These are phyloP conservation scores for Aricia artaxerxes DNA, from an alignment of 2,888 invertebrate species.

Conservation along the genomic window DNA sequence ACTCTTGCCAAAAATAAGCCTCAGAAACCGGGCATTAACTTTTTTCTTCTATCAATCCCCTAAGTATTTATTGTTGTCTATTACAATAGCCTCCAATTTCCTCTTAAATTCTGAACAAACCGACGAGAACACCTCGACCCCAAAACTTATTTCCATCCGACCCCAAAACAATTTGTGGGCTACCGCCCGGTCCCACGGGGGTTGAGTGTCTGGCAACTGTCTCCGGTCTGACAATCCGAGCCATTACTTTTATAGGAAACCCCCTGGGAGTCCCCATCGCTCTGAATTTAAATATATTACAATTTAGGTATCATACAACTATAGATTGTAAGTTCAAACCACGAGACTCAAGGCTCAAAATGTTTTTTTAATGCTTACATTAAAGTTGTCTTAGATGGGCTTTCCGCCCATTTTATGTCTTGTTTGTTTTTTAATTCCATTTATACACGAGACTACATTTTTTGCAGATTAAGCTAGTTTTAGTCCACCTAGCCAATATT, in stretches of 20 bases:
- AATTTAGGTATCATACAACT: neutral
- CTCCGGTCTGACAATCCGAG: constrained; percentile 16
- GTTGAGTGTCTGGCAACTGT: constrained; percentile 6
- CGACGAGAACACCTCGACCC: neutral
- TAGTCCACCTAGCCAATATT: too few species aligned
- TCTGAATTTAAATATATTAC: neutral
- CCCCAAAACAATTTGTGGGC: constrained; percentile 15
- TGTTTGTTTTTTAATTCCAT: too few species aligned
- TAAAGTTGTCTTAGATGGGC: too few species aligned
- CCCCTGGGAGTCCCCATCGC: neutral
- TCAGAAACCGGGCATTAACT: too few species aligned
- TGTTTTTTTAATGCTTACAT: neutral
- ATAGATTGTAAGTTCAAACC: neutral
- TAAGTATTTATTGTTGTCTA: neutral
- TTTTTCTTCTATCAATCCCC: too few species aligned
- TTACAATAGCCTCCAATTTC: neutral
- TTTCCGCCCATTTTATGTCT: too few species aligned
- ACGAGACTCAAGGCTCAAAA: neutral
- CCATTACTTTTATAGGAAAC: constrained; percentile 6
- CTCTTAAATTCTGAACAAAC: neutral
- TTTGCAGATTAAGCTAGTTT: too few species aligned
- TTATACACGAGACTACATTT: too few species aligned
- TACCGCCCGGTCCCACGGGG: neutral
- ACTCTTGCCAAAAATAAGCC: too few species aligned
- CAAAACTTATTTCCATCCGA: constrained; percentile 6